Evolutionary conservation across 1,140 invertebrate genomes (phyloP), one percentile per base, ranked within the genome.

Genomic region (Drosophila seguyi): DNA sequence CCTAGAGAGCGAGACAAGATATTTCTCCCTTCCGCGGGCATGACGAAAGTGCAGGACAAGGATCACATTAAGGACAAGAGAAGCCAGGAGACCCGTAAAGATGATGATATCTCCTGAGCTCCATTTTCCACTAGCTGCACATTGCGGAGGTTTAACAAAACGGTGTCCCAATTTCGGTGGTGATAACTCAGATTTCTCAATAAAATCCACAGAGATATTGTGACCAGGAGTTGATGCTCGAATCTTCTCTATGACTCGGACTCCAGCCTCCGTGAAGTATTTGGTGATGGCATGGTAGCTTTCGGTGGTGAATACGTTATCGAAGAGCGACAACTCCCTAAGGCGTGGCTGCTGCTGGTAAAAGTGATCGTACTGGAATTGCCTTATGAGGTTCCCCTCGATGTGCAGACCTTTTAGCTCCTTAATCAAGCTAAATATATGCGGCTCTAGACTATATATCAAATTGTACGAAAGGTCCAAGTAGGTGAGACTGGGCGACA

Each of bases 261-360:
- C 52, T 0, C 52, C 52, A 16, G 52, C 52, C 14, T 55, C 52
- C 14, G 52, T 55, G 8, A 56, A 56, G 34, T 55, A 55, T n/a
- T 55, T 55, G 2, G 34, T 38, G 34, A 55, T 55, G 52, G 52
- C 34, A 11, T 25, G 34, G 34, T 55, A 55, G 14, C 20, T 25
- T n/a, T 55, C 52, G 20, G 20, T 10, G 8, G 14, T 55, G 8
- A 55, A 55, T 6, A 55, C 52, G 20, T 55, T 55, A 14, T 55
- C 34, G 34, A 55, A 55, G 34, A 55, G 52, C 8, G 52, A 22
- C 36, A 55, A 6, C 52, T 55, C 52, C 8, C 36, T 25, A 10
- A 55, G 52, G 8, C 34, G 52, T n/a, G 52, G 52, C 10, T 55
- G 52, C 8, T 55, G 52, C 52, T 55, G 52, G 34, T 55, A 55